Evolutionary conservation across 2,113 vertebrate species (phyloP).

Genomic region (Esox niger): DNA sequence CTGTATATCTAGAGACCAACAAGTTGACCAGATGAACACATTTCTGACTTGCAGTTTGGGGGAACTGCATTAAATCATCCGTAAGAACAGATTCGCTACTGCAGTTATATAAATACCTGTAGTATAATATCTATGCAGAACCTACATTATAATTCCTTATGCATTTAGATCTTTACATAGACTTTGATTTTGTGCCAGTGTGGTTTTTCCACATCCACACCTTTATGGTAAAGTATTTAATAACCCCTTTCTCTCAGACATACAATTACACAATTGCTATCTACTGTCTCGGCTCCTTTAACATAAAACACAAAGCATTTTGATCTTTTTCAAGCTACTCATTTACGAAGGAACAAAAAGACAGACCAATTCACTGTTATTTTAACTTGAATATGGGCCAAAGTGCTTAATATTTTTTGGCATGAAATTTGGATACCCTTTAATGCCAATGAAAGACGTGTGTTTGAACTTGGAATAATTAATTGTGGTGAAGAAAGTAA

Average conservation of each 20-base stretch:
- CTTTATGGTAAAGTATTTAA: constrained; percentile 52
- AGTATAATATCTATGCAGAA: constrained; percentile 21
- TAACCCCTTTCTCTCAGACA: constrained; percentile 49
- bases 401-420: not conserved
- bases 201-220: constrained; percentile 42
- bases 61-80: too few species aligned
- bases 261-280: constrained; percentile 50
- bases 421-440: not conserved
- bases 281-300: constrained; percentile 9
- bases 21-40: too few species aligned
- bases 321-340: not conserved
- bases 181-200: constrained; percentile 39
- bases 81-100: too few species aligned
- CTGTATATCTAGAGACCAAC: too few species aligned
- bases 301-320: constrained; percentile 22
- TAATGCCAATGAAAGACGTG: not conserved
- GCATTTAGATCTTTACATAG: constrained; percentile 17
- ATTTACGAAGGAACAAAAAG: not conserved
- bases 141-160: constrained; percentile 24
- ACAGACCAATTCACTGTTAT: constrained; percentile 27
- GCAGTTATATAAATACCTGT: not conserved
- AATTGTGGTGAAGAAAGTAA: not conserved
- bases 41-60: too few species aligned
- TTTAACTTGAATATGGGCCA: constrained; percentile 28
- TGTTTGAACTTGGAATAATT: not conserved